These are phyloP conservation scores for Drosophila quasianomalipes DNA, from an alignment of 2,888 invertebrate species.

Conservation along the genomic window DNA sequence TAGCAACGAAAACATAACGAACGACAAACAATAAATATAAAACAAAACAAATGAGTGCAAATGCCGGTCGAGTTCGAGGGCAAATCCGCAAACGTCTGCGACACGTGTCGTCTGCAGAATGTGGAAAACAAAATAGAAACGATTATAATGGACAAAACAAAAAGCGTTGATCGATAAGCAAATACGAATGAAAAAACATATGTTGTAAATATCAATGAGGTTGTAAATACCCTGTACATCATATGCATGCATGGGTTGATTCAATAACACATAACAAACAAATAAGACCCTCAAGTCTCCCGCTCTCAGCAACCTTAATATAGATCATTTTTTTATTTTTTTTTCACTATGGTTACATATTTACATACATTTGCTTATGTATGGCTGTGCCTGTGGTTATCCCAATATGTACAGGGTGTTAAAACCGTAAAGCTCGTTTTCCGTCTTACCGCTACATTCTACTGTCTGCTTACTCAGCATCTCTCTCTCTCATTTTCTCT, in stretches of 20 bases:
- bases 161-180: slow-evolving; percentile 19
- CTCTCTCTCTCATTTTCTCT: not conserved
- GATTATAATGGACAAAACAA: slow-evolving; percentile 31
- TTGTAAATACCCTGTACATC: not conserved
- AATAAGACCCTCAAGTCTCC: not conserved
- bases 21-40: not conserved
- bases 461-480: not conserved
- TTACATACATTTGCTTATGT: not conserved
- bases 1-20: not conserved
- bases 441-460: not conserved
- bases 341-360: not conserved
- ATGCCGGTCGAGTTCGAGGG: not conserved
- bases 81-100: not conserved
- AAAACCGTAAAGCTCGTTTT: not conserved
- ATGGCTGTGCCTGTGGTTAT: not conserved
- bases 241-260: not conserved
- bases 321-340: not conserved
- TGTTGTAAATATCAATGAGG: too few relatives aligned
- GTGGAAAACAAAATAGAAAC: slow-evolving; percentile 39
- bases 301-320: not conserved
- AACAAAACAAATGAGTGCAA: not conserved
- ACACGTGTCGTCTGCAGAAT: slow-evolving; percentile 15
- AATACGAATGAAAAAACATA: slow-evolving; percentile 1
- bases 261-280: not conserved
- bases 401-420: not conserved